phyloP scores from a whole-genome alignment of 23 tunicate genomes.

The Styela plicata region DNA sequence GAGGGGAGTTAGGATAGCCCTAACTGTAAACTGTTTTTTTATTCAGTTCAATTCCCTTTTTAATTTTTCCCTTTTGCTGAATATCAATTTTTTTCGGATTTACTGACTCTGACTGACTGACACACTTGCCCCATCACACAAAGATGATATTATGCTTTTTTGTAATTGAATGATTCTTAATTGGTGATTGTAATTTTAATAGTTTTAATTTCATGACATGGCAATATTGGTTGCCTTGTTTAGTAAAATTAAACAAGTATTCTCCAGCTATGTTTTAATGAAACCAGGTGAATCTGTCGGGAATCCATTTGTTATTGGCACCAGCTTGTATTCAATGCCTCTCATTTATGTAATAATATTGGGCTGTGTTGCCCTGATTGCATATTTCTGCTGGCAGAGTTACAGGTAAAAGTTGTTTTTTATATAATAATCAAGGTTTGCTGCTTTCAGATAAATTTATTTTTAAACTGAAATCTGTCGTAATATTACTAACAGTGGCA shows the following conservation, averaged over 20 bases:
- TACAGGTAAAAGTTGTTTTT: constrained; percentile 17
- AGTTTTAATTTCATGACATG: neutral
- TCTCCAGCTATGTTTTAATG: constrained; percentile 17
- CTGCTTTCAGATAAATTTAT: too few relatives aligned
- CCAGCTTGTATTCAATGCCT: constrained; percentile 18
- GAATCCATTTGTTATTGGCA: neutral
- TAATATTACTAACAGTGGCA: too few relatives aligned
- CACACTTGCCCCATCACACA: neutral
- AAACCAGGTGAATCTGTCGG: neutral
- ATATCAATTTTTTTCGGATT: too few relatives aligned
- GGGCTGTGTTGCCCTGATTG: constrained; percentile 23
- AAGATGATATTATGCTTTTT: too few relatives aligned
- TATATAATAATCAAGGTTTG: too few relatives aligned
- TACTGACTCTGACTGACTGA: neutral
- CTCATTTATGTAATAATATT: constrained; percentile 6
- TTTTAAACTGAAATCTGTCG: too few relatives aligned
- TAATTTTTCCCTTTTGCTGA: too few relatives aligned
- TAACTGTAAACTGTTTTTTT: too few relatives aligned
- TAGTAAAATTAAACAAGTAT: neutral
- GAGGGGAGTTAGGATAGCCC: too few relatives aligned
- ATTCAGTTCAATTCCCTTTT: too few relatives aligned
- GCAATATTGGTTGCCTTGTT: constrained; percentile 7
- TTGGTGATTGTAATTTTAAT: neutral
- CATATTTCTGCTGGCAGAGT: constrained; percentile 33
- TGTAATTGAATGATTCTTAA: neutral